These are phyloP conservation scores for Calameuta idolon DNA, from an alignment of 2,888 invertebrate species.

Conservation along the genomic window DNA sequence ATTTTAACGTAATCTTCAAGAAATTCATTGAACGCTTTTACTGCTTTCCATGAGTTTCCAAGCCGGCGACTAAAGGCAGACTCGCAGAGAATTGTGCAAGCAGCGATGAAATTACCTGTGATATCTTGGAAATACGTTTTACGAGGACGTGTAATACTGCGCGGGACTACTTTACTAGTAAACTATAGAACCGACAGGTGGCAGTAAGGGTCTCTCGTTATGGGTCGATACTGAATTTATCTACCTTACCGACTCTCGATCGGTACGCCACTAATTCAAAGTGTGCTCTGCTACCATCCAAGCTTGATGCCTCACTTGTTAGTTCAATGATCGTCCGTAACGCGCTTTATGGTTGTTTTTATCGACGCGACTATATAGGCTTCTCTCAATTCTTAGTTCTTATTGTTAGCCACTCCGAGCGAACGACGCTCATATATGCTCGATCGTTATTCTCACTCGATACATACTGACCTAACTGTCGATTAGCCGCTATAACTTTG, in stretches of 20 bases:
- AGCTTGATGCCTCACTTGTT: constrained; percentile 49
- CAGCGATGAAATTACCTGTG: neutral
- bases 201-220: constrained; percentile 40
- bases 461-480: constrained; percentile 39
- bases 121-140: neutral
- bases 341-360: constrained; percentile 64
- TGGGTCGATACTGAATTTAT: constrained; percentile 30
- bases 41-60: neutral
- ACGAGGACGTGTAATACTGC: constrained; percentile 38
- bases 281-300: constrained; percentile 51
- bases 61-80: neutral
- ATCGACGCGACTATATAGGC: constrained; percentile 50
- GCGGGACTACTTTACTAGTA: constrained; percentile 50
- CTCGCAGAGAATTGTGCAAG: neutral
- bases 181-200: constrained; percentile 48
- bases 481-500: constrained; percentile 47
- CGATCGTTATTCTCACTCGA: constrained; percentile 34
- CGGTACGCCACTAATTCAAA: constrained; percentile 50
- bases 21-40: neutral
- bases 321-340: constrained; percentile 64
- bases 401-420: neutral
- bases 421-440: neutral
- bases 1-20: neutral
- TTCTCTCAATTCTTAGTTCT: neutral
- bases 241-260: constrained; percentile 62